Evolutionary conservation across 2,113 vertebrate species (phyloP), one percentile per base, ranked within the genome.

Genomic region (Aplodontia rufa): DNA sequence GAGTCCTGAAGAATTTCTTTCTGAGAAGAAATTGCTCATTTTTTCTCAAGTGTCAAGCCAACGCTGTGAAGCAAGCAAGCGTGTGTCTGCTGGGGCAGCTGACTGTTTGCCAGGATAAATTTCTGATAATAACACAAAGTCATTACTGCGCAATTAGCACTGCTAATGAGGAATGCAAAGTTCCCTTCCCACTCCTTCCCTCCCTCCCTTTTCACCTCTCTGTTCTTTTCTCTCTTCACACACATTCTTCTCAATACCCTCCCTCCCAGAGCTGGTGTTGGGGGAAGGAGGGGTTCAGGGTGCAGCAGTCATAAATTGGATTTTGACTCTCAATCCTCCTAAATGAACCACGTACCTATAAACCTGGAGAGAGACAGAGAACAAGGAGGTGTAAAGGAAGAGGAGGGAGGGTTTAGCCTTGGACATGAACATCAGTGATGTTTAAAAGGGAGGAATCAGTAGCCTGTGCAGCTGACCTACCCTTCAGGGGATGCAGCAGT

Each of bases 71-170:
- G 88, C 28, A 90, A 78, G 88, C 28, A 53, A 90, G 79, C 5
- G 0, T 51, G 58, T 64, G 93, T 95, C 86, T 97, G 60, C 95
- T 87, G 71, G 96, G 96, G 74, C 83, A 97, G 96, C 96, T 97
- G 93, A 97, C 89, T 93, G 96, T 96, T 97, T 97, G 96, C 94
- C 89, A 94, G 93, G 93, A 95, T 95, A 95, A 76, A 93, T 97
- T 96, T 97, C 96, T 96, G 95, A 88, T 94, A 91, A 94, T 96
- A 96, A 95, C 83, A 95, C 78, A 20, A 87, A 95, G 95, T 95
- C 96, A 97, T 97, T 96, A 97, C 88, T 87, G 88, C 79, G 92
- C 97, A 96, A 95, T 97, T 94, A 97, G 82, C 28, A 4, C 90
- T 58, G 91, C 91, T 98, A 87, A 97, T 95, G 91, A 92, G 71